Evolutionary conservation across 2,797 vertebrate species (phyloP).

Genomic region (Anolis apletophallus): DNA sequence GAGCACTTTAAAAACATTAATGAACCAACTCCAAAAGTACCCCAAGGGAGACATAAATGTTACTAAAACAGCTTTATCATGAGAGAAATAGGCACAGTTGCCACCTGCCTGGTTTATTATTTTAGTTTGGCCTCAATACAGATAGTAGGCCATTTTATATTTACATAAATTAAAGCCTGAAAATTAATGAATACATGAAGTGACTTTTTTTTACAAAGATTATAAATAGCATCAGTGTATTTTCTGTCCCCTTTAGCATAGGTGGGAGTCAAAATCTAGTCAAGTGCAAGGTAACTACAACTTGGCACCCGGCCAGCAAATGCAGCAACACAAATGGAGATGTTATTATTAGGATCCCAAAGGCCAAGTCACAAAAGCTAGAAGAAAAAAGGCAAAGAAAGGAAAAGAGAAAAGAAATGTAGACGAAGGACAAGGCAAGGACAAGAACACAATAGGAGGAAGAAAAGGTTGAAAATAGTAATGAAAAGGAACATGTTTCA

Average conservation of each 20-base stretch:
- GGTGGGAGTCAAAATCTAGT: background rate
- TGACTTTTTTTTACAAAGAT: background rate
- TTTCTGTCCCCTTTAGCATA: background rate
- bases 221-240: background rate
- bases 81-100: background rate
- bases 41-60: constrained; percentile 10
- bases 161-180: background rate
- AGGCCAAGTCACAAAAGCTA: background rate
- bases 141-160: constrained; percentile 2
- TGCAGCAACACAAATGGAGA: background rate
- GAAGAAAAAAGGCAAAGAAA: background rate
- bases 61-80: constrained; percentile 10
- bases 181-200: background rate
- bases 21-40: background rate
- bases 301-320: background rate
- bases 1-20: constrained; percentile 18
- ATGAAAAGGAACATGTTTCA: background rate
- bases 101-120: constrained; percentile 6
- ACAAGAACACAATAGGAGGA: background rate
- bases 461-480: background rate
- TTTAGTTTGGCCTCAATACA: constrained; percentile 1
- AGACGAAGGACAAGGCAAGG: background rate
- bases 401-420: background rate
- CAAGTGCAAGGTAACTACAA: background rate
- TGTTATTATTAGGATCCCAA: background rate